Evolutionary conservation across 2,797 vertebrate species (phyloP), one percentile per base, ranked within the genome.

Genomic region (Labroides dimidiatus): DNA sequence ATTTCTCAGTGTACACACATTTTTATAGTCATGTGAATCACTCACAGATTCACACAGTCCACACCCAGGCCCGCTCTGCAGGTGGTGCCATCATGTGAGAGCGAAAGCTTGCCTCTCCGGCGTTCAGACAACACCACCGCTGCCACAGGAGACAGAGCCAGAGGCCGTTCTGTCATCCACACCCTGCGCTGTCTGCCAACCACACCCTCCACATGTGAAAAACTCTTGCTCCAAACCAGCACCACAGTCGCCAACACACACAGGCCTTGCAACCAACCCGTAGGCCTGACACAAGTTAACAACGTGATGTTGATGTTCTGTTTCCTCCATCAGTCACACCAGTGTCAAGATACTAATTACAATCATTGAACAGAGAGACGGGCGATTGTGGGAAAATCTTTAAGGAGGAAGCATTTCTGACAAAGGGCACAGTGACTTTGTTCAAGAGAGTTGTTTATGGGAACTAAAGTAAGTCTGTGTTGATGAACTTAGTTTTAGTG

Each of bases 181-280:
- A 87, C 80, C 88, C 90, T 84, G 82, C 12, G 83, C 90, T 64
- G 83, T 82, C 81, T 84, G 82, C 72, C 61, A 65, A 87, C 90
- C 91, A 92, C 92, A 90, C 92, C 91, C 91, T 90, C 87, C 89
- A 91, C 91, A 92, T 92, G 88, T 86, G 86, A 93, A 89, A 84
- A 56, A 49, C 65, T 78, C 75, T 75, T 68, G 65, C 72, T 80
- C 73, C 70, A 77, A 87, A 75, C 82, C 86, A 33, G 54, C 72
- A 64, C 89, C 89, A 66, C 89, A 85, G 53, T 78, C 48, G 74
- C 89, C 88, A 72, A 72, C 69, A 62, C 84, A 75, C 81, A 81
- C 84, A 87, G 68, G 80, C 80, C 84, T 85, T 81, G 71, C 37
- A 68, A 86, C 85, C 84, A 78, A 52, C 83, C 81, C 81, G 20